Conservation (phyloP, 2,888 invertebrate genomes). For the Sthenelais limicola region DNA sequence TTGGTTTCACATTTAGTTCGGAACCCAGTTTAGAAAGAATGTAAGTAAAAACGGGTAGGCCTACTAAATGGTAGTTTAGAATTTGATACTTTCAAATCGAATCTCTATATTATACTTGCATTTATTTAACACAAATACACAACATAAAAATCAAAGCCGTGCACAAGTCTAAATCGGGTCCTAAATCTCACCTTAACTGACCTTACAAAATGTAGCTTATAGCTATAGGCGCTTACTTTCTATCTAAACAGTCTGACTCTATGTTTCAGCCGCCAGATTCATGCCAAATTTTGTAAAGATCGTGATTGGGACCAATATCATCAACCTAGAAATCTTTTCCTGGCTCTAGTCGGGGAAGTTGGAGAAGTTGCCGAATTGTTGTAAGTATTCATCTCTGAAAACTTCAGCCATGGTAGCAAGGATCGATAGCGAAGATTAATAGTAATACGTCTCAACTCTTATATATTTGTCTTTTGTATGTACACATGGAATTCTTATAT, state of each 20-base stretch:
- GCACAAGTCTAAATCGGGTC: too few relatives aligned
- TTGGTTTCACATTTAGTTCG: slow-evolving; percentile 12
- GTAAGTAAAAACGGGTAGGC: slow-evolving; percentile 1
- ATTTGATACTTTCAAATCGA: neutral
- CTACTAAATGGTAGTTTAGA: neutral
- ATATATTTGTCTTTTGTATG: too few relatives aligned
- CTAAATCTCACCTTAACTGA: too few relatives aligned
- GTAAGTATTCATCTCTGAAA: slow-evolving; percentile 58
- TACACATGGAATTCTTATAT: too few relatives aligned
- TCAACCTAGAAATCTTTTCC: slow-evolving; percentile 66
- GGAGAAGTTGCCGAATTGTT: slow-evolving; percentile 74
- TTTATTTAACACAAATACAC: neutral
- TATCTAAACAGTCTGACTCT: too few relatives aligned
- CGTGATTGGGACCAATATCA: slow-evolving; percentile 73
- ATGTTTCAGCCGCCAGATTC: slow-evolving; percentile 61
- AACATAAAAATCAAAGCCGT: too few relatives aligned
- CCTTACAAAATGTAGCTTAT: too few relatives aligned
- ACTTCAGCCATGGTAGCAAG: too few relatives aligned
- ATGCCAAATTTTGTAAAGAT: slow-evolving; percentile 66
- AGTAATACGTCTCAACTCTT: too few relatives aligned
- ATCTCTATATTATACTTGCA: neutral
- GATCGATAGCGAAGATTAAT: too few relatives aligned
- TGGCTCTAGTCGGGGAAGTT: slow-evolving; percentile 73
- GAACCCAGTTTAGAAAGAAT: slow-evolving; percentile 25
- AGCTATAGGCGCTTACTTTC: too few relatives aligned